Evolutionary conservation across 1,140 invertebrate genomes (phyloP).

Genomic region (Heterodera carotae): DNA sequence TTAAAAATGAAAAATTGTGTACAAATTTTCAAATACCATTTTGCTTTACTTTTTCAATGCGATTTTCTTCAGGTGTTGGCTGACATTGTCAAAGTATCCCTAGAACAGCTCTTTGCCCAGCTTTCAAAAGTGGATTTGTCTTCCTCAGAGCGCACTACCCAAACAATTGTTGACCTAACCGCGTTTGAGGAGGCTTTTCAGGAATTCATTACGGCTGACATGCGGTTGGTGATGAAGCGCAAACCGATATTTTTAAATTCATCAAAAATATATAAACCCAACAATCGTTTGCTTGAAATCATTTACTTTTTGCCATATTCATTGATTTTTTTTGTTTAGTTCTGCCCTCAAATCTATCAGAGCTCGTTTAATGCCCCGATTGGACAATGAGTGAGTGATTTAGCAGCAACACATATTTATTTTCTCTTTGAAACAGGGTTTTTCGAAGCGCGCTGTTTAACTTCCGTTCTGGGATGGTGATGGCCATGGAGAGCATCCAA

Average conservation of each 20-base stretch:
- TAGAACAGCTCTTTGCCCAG: constrained; percentile 38
- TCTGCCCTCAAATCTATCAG: constrained; percentile 39
- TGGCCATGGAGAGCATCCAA: constrained; percentile 30
- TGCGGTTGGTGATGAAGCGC: constrained; percentile 23
- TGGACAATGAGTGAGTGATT: constrained; percentile 38
- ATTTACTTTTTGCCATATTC: no score
- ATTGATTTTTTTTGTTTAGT: constrained; percentile 27
- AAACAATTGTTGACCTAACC: constrained; percentile 56
- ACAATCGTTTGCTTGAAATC: no score
- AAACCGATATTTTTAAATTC: no score
- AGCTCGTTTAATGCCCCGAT: constrained; percentile 37
- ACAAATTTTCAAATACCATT: no score
- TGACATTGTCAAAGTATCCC: constrained; percentile 38
- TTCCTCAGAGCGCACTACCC: constrained; percentile 43
- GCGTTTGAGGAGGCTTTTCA: constrained; percentile 58
- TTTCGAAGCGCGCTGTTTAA: constrained; percentile 26
- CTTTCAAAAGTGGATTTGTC: constrained; percentile 29
- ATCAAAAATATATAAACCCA: no score
- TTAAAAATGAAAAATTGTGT: not conserved
- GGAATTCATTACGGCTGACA: constrained; percentile 34
- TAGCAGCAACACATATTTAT: no score
- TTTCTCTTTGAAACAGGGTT: constrained; percentile 11
- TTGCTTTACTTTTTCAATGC: not conserved
- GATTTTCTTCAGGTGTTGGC: constrained; percentile 43
- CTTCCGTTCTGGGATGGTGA: constrained; percentile 24